Conservation (phyloP, 2,797 vertebrate species). For the Myotis daubentonii region DNA sequence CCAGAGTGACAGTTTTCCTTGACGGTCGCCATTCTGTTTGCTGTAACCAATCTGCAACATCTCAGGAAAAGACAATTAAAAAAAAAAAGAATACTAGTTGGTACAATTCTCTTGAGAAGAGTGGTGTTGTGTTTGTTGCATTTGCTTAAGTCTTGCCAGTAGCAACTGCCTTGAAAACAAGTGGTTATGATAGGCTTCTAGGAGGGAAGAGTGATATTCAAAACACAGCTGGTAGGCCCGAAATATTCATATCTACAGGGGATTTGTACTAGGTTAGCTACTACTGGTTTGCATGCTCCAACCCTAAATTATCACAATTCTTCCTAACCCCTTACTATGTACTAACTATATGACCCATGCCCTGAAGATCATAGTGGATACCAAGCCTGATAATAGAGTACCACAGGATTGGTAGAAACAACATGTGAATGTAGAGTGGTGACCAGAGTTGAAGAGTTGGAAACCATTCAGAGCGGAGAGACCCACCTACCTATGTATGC, state of each 20-base stretch:
- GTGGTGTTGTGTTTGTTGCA: not conserved
- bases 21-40: no score
- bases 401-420: not conserved
- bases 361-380: not conserved
- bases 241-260: not conserved
- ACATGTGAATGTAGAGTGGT: not conserved
- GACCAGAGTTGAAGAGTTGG: not conserved
- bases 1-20: no score
- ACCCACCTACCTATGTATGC: not conserved
- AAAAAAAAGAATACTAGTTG: not conserved
- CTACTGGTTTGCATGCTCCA: slow-evolving; percentile 6
- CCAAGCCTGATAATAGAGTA: not conserved
- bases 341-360: not conserved
- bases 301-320: not conserved
- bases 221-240: not conserved
- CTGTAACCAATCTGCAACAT: no score
- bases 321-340: slow-evolving; percentile 7
- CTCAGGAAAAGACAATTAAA: no score
- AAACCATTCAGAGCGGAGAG: slow-evolving; percentile 33
- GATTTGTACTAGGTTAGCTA: not conserved
- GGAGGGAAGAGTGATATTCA: slow-evolving; percentile 27
- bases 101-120: slow-evolving; percentile 23
- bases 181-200: slow-evolving; percentile 7
- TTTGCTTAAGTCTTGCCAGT: not conserved
- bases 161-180: slow-evolving; percentile 45